phyloP scores from a whole-genome alignment of 1,140 invertebrate species.

The Nylanderia fulva region DNA sequence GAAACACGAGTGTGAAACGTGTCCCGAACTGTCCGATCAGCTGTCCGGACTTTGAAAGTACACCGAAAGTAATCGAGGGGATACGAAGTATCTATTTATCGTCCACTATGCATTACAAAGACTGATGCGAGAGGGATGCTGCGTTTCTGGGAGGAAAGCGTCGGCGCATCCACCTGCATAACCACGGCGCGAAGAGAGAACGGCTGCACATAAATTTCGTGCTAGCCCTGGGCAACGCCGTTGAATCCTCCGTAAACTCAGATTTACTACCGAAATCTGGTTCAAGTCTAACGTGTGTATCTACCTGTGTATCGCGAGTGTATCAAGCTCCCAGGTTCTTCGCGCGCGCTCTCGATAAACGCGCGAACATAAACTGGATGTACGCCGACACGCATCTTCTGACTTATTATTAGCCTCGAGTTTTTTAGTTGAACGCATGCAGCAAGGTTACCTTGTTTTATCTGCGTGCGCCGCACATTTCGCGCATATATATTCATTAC shows the following conservation, averaged over 20 bases:
- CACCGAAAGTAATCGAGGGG: conserved; percentile 38
- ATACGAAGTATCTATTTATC: conserved; percentile 51
- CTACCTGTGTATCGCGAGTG: conserved; percentile 64
- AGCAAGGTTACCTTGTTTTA: conserved; percentile 17
- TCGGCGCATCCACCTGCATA: conserved; percentile 51
- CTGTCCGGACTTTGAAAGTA: conserved; percentile 30
- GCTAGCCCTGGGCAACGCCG: conserved; percentile 56
- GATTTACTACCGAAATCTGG: conserved; percentile 76
- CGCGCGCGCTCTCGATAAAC: conserved; percentile 48
- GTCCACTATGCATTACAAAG: conserved; percentile 65
- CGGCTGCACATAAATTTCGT: conserved; percentile 73
- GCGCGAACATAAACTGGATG: neutral
- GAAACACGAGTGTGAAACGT: neutral
- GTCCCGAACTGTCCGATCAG: conserved; percentile 49
- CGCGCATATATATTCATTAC: conserved; percentile 56
- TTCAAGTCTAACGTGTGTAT: conserved; percentile 64
- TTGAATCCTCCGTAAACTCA: conserved; percentile 74
- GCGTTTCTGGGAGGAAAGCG: conserved; percentile 28
- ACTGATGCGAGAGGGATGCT: conserved; percentile 37
- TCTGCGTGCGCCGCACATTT: conserved; percentile 24
- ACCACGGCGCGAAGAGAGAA: conserved; percentile 53
- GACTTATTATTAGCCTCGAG: conserved; percentile 48
- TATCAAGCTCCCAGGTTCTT: neutral
- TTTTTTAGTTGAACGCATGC: conserved; percentile 47
- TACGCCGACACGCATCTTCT: conserved; percentile 11